Base-by-base conservation (phyloP, 1,140 invertebrate species). In the Lepidurus packardi region DNA sequence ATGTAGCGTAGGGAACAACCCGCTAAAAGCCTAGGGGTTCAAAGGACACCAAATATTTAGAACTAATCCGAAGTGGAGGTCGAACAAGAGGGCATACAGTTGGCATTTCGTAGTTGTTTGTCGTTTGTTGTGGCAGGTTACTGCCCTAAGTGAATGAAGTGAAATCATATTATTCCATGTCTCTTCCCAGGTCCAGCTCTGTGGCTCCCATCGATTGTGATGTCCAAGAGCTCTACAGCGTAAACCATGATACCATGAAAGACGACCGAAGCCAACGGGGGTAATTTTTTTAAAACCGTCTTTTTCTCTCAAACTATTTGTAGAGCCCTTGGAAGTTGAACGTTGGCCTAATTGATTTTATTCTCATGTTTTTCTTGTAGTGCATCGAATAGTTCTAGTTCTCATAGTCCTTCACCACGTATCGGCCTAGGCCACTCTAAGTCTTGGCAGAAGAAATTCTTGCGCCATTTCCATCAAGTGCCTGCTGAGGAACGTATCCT, bases 401-500 rank as follows among this genome's bases (percentile, higher is more conserved):
- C 53, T 21, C 53, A 65, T 65, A 65, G 16, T 65, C 53, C 53
- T 65, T 65, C 53, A 7, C 53, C 53, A 16, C 53, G 53, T 7
- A 9, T 65, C 9, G 44, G 73, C 13, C 34, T 78, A 10, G 74
- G 78, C 7, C 73, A 25, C 16, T 74, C 78, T 16, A 91, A 91
- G 83, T 88, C 89, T 16, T 85, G 90, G 34, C 90, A 92, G 83
- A 92, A 92, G 84, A 92, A 92, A 84, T 92, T 92, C 84, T 89
- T 90, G 83, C 85, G 91, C 21, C 90, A 91, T 84, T 92, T 92
- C 84, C 88, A 90, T 76, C 89, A 91, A 83, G 91, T 93, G 75
- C 87, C 90, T 74, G 87, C 89, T 8, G 91, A 93, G 81, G 92
- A 94, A 83, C 88, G 89, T 81, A 90, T 94, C 73, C 87, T 94